Conservation (phyloP, 2,888 invertebrate genomes). For the Pyralis farinalis region DNA sequence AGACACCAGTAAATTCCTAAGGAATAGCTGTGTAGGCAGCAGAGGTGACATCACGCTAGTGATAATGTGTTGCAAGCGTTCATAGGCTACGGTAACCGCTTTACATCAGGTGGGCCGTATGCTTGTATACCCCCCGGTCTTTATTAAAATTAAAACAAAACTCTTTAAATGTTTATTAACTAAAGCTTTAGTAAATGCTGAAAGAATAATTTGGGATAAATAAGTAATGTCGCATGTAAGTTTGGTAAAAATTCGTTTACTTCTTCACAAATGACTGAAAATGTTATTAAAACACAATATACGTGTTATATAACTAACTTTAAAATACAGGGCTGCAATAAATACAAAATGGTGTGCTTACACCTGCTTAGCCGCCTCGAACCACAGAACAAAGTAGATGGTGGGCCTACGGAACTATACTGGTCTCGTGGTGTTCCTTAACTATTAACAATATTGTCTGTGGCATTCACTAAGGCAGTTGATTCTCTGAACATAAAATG, state of each 20-base stretch:
- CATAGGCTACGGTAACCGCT: too few relatives aligned
- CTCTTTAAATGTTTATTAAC: too few relatives aligned
- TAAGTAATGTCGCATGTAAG: slow-evolving; percentile 26
- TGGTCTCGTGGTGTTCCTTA: slow-evolving; percentile 13
- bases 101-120: too few relatives aligned
- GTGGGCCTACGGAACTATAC: slow-evolving; percentile 1
- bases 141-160: too few relatives aligned
- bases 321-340: slow-evolving; percentile 71
- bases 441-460: slow-evolving; percentile 32
- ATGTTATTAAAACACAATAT: slow-evolving; percentile 76
- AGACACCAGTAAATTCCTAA: too few relatives aligned
- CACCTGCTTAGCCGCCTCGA: slow-evolving; percentile 17
- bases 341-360: slow-evolving; percentile 45
- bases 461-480: slow-evolving; percentile 16
- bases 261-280: slow-evolving; percentile 78
- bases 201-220: too few relatives aligned
- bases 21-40: too few relatives aligned
- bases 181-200: too few relatives aligned
- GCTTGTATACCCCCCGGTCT: too few relatives aligned
- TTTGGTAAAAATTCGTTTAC: slow-evolving; percentile 78
- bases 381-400: not conserved
- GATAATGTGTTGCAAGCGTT: too few relatives aligned
- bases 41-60: too few relatives aligned
- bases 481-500: slow-evolving; percentile 34
- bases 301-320: slow-evolving; percentile 72